Evolutionary conservation across 2,888 invertebrate species (phyloP), one percentile per base, ranked within the genome.

Genomic region (Lordiphosa fenestrarum): DNA sequence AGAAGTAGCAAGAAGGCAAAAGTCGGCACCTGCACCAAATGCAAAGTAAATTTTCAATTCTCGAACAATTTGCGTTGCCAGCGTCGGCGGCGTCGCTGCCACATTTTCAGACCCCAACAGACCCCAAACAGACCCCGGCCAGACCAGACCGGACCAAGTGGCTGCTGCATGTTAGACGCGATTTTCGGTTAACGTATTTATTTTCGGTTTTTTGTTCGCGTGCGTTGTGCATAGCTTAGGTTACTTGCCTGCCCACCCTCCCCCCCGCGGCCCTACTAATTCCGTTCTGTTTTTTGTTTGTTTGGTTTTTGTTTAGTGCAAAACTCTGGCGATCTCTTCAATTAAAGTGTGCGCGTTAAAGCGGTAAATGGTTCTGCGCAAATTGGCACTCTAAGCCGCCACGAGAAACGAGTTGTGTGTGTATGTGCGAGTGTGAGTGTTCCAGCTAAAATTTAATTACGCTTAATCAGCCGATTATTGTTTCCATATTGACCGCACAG

Each of bases 151-250:
- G 4, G 23, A 30, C 30, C 30, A 30, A 30, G 30, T 30, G 9
- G 3, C 30, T 10, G 30, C 30, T 30, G 30, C 30, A 30, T 9
- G 10, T 30, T 30, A 9, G 30, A 30, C 30, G 30, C 10, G 30
- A 30, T 30, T 30, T 30, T 30, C 30, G 30, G 30, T 30, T 42
- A 41, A 33, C 21, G 50, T 52, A 40, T 51, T 47, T 19, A 33
- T 37, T 40, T 19, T 42, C 37, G 50, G 54, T 73, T 62, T 64
- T 64, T 82, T 63, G 61, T 78, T 59, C 61, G 55, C 58, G 63
- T 55, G 51, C 54, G 58, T 58, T 63, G 76, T 73, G 78, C 61
- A 67, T 73, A 73, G 63, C 70, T 73, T 21, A 54, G 66, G 71
- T 54, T 63, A 53, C 50, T 30, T 50, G 7, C 13, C 52, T 48